phyloP scores from a whole-genome alignment of 2,797 vertebrate genomes.

The Sylvilagus floridanus region DNA sequence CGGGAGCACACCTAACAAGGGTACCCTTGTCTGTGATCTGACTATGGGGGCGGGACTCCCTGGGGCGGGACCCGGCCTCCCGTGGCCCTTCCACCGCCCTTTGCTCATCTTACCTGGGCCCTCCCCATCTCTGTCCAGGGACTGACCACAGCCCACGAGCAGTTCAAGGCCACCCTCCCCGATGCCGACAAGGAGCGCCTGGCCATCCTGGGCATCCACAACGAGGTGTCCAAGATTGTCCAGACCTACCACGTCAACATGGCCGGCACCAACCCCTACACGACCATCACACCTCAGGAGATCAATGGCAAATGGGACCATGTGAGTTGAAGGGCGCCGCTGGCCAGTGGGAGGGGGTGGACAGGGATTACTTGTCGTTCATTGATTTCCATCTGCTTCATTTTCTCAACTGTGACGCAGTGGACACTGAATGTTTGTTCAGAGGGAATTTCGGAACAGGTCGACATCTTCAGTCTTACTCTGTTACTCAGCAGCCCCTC shows the following conservation, averaged over 20 bases:
- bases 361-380: neutral
- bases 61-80: neutral
- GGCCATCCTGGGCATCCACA: constrained; percentile 98
- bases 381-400: neutral
- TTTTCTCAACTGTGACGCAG: neutral
- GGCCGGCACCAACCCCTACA: constrained; percentile 97
- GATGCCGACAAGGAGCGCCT: constrained; percentile 97
- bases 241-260: constrained; percentile 99
- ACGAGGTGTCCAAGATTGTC: constrained; percentile 97
- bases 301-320: constrained; percentile 99
- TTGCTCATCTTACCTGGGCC: neutral
- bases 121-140: constrained; percentile 89
- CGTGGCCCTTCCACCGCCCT: neutral
- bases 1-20: neutral
- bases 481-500: neutral
- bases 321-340: constrained; percentile 87
- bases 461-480: neutral
- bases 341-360: neutral
- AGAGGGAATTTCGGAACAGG: neutral
- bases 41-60: neutral
- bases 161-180: constrained; percentile 98
- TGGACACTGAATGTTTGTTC: neutral
- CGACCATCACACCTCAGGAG: constrained; percentile 96
- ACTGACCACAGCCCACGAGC: constrained; percentile 97
- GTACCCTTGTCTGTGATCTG: neutral